Percentiles rank a stretch among this genome's conserved stretches.
These are phyloP conservation scores for Orientallactaga bullata DNA, from an alignment of 2,113 vertebrate species.

Conservation along the genomic window DNA sequence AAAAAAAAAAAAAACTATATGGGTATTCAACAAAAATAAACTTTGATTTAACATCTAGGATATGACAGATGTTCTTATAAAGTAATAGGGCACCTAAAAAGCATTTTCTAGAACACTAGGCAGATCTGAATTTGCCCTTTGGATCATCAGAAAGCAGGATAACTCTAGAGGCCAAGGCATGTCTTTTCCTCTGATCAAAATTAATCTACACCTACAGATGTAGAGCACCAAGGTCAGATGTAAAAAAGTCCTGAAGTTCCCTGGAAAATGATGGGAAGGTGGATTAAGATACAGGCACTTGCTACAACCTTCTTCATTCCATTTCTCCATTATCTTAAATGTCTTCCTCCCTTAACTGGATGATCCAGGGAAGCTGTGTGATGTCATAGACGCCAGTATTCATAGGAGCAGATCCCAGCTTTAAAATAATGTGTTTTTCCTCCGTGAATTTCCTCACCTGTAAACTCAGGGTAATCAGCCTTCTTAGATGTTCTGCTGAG, in stretches of 20 bases:
- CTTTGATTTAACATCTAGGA: neutral
- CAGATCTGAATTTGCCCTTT: constrained; percentile 35
- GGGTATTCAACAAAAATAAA: neutral
- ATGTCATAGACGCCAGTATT: neutral
- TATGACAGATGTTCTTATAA: neutral
- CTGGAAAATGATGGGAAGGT: constrained; percentile 16
- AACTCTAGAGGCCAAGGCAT: neutral
- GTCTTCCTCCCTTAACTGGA: neutral
- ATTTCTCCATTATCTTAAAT: neutral
- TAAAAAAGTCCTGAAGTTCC: neutral
- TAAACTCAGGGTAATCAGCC: neutral
- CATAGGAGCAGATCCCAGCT: neutral
- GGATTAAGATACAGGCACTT: neutral
- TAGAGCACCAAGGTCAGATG: neutral
- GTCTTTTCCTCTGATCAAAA: constrained; percentile 18
- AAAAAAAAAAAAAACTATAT: neutral
- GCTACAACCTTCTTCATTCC: constrained; percentile 2
- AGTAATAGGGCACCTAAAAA: neutral
- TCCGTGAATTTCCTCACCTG: neutral
- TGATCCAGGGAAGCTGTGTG: neutral
- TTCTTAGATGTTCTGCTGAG: neutral
- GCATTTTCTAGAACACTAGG: neutral
- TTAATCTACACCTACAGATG: neutral
- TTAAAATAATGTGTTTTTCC: neutral
- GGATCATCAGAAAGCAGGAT: neutral